Conservation (phyloP, 2,113 vertebrate species). For the Silurus meridionalis region DNA sequence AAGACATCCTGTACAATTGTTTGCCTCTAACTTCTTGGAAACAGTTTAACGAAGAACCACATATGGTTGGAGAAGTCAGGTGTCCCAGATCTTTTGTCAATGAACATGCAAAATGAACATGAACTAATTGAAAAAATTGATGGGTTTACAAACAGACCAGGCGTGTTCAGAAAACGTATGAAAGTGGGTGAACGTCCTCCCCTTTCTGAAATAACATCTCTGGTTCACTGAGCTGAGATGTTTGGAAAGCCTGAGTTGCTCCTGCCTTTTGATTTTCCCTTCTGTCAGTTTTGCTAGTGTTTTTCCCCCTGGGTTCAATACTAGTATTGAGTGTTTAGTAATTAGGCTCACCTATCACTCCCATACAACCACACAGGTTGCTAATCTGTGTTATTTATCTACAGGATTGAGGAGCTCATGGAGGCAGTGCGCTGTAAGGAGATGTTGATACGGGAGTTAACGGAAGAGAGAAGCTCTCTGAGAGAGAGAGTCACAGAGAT, state of each 20-base stretch:
- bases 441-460: conserved; percentile 70
- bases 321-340: neutral
- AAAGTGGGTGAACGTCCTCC: neutral
- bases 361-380: neutral
- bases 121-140: neutral
- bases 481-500: conserved; percentile 69
- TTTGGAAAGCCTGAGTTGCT: neutral
- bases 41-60: too few relatives aligned
- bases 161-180: neutral
- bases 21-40: too few relatives aligned
- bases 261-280: neutral
- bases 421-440: conserved; percentile 77
- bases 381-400: conserved; percentile 38
- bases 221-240: neutral
- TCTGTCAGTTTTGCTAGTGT: neutral
- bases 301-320: neutral
- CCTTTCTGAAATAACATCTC: neutral
- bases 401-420: conserved; percentile 82
- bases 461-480: conserved; percentile 73
- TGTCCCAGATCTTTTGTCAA: neutral
- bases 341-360: neutral
- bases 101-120: neutral
- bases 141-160: neutral
- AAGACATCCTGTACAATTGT: too few relatives aligned
- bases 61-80: too few relatives aligned